These are phyloP conservation scores for Gallinago solitaria DNA, from an alignment of 2,797 vertebrate species.

Conservation along the genomic window DNA sequence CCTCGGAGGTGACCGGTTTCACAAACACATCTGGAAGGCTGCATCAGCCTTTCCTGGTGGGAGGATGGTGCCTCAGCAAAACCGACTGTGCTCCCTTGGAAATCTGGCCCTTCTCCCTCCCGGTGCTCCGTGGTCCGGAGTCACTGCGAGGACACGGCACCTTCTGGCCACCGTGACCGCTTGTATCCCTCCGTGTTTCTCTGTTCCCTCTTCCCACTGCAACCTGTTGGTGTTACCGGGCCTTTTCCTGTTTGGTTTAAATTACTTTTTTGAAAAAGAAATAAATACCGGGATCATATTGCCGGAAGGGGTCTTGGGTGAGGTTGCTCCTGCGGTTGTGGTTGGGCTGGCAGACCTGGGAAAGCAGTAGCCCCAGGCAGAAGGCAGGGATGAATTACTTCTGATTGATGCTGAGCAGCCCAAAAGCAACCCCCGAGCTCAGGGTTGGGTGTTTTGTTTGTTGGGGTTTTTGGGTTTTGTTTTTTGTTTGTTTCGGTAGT, in stretches of 20 bases:
- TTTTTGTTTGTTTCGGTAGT: background rate
- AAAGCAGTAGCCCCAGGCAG: background rate
- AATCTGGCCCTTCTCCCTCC: background rate
- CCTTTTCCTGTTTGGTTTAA: background rate
- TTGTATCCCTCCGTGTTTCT: background rate
- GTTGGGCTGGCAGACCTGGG: background rate
- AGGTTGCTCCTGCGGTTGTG: background rate
- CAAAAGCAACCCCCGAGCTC: background rate
- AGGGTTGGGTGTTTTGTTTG: no score
- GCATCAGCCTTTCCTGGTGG: conserved; percentile 23
- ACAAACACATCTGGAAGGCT: conserved; percentile 3
- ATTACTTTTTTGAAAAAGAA: background rate
- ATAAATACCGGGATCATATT: background rate
- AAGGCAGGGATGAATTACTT: background rate
- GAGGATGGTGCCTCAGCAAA: conserved; percentile 15
- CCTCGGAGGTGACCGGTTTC: background rate
- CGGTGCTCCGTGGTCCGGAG: background rate
- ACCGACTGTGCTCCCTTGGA: background rate
- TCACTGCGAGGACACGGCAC: background rate
- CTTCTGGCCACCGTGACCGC: background rate
- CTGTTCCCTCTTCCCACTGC: background rate
- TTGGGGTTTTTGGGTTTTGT: background rate
- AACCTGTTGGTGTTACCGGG: background rate
- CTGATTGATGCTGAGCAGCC: background rate
- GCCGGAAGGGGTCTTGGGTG: background rate